phyloP scores from a whole-genome alignment of 2,888 invertebrate genomes.

The Amaurobius ferox region DNA sequence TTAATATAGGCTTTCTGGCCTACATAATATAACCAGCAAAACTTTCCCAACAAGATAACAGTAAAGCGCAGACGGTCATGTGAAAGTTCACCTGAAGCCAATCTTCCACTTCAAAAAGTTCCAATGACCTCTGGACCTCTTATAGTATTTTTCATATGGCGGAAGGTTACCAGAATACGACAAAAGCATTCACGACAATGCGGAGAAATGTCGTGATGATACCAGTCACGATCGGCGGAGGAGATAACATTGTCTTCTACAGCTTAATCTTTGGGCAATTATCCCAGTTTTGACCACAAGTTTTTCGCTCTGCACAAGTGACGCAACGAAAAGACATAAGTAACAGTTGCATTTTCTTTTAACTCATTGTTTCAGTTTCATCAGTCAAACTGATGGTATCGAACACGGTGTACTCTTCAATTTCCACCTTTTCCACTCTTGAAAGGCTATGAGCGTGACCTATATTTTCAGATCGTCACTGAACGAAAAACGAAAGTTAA shows the following conservation, averaged over 20 bases:
- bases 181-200: constrained; percentile 61
- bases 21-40: not conserved
- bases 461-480: no score
- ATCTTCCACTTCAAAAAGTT: constrained; percentile 25
- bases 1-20: not conserved
- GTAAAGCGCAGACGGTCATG: constrained; percentile 20
- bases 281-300: constrained; percentile 22
- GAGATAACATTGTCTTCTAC: constrained; percentile 63
- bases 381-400: constrained; percentile 12
- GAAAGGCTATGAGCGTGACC: not conserved
- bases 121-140: constrained; percentile 42
- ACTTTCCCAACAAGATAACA: constrained; percentile 9
- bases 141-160: constrained; percentile 31
- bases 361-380: constrained; percentile 42
- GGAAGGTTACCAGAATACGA: constrained; percentile 36
- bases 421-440: not conserved
- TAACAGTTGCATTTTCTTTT: constrained; percentile 9
- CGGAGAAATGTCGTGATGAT: constrained; percentile 60
- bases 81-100: constrained; percentile 35
- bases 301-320: constrained; percentile 21
- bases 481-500: no score
- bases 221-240: constrained; percentile 33
- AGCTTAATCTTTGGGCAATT: constrained; percentile 35
- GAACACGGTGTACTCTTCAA: not conserved
- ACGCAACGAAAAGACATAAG: constrained; percentile 44